Conservation (phyloP, 1,140 invertebrate genomes). For the Leptestheria dahalacensis region DNA sequence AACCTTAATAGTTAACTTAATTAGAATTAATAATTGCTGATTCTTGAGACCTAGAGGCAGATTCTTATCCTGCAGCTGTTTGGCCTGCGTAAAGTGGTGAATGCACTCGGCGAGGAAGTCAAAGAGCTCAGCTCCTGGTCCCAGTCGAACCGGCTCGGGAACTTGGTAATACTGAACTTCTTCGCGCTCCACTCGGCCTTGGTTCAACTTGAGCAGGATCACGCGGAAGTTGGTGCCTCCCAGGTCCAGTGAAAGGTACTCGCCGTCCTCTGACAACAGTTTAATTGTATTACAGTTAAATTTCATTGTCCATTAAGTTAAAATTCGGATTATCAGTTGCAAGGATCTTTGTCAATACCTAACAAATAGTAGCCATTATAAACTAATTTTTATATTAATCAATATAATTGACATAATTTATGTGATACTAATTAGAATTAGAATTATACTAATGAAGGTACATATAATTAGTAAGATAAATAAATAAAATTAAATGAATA, state of each 20-base stretch:
- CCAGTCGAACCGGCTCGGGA: conserved; percentile 37
- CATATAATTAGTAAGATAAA: too few relatives aligned
- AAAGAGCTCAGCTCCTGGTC: conserved; percentile 43
- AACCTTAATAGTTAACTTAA: too few relatives aligned
- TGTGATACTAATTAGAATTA: too few relatives aligned
- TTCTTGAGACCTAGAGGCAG: conserved; percentile 51
- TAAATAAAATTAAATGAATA: too few relatives aligned
- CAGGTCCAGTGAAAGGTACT: conserved; percentile 58
- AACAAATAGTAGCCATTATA: too few relatives aligned
- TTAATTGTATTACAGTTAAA: too few relatives aligned
- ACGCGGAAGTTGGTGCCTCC: conserved; percentile 69
- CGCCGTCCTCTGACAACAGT: conserved; percentile 44
- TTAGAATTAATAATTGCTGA: too few relatives aligned
- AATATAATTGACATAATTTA: background rate
- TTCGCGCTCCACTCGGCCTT: conserved; percentile 31
- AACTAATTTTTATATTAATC: too few relatives aligned
- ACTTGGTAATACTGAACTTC: conserved; percentile 39
- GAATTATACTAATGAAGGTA: too few relatives aligned
- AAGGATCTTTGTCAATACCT: too few relatives aligned
- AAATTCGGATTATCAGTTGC: too few relatives aligned
- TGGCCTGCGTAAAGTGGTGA: conserved; percentile 45
- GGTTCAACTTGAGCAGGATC: conserved; percentile 41
- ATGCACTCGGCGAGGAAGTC: conserved; percentile 61
- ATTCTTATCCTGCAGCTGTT: conserved; percentile 34
- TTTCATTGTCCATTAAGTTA: too few relatives aligned